Percentiles rank a stretch among this genome's conserved stretches.
phyloP scores from a whole-genome alignment of 2,113 vertebrate species.

The Delphinapterus leucas region DNA sequence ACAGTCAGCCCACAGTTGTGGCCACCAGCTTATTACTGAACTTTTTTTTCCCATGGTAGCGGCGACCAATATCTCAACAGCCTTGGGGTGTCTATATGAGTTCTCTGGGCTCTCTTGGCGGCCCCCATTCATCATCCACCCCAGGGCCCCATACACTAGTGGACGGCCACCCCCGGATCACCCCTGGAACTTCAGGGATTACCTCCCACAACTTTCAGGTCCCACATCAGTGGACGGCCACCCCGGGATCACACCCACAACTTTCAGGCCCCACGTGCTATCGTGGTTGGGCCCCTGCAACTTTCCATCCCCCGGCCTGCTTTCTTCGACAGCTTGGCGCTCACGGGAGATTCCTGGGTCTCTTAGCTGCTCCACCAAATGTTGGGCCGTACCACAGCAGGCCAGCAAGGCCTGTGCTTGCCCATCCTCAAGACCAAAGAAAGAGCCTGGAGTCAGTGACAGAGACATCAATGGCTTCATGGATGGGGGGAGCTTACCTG shows the following conservation, averaged over 20 bases:
- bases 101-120: neutral
- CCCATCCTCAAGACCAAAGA: neutral
- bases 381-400: neutral
- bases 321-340: fast-evolving
- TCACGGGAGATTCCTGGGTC: neutral
- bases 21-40: neutral
- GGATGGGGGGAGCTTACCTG: neutral
- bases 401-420: neutral
- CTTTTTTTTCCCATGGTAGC: no score
- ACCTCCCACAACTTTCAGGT: no score
- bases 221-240: no score
- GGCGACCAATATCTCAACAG: neutral
- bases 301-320: neutral
- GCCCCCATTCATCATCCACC: neutral
- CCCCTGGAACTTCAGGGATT: neutral
- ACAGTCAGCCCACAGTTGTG: neutral
- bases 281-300: no score
- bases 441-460: neutral
- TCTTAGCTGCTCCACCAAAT: neutral
- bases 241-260: neutral
- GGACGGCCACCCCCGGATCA: neutral
- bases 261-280: neutral
- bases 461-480: neutral
- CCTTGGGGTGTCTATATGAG: neutral
- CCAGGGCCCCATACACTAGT: neutral